phyloP scores from a whole-genome alignment of 2,888 invertebrate genomes.

The Trichopoda pennipes region DNA sequence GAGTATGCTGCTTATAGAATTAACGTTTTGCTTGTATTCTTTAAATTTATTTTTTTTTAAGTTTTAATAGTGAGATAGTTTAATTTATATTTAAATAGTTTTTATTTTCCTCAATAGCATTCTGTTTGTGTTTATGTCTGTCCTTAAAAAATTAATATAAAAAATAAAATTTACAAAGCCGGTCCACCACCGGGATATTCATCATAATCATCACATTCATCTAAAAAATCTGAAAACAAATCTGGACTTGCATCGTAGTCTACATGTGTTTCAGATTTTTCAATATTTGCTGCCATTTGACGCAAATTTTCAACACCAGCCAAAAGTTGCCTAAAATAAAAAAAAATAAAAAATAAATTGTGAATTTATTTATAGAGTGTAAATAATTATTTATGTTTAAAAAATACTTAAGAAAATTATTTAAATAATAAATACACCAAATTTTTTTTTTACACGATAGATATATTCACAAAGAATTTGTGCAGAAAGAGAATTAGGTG shows the following conservation, averaged over 20 bases:
- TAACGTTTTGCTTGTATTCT: conserved; percentile 45
- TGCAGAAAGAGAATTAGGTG: no score
- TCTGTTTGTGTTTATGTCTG: conserved; percentile 37
- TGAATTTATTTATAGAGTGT: no score
- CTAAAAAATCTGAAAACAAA: conserved; percentile 75
- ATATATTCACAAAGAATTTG: no score
- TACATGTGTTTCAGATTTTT: conserved; percentile 81
- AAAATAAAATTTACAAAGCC: conserved; percentile 73
- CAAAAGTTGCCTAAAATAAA: conserved; percentile 83
- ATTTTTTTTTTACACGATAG: no score
- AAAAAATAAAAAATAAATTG: no score
- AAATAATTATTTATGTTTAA: no score
- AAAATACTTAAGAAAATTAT: no score
- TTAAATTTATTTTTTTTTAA: conserved; percentile 42
- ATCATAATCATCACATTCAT: conserved; percentile 75
- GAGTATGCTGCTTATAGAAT: conserved; percentile 48
- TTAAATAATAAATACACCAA: no score
- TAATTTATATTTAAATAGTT: conserved; percentile 43
- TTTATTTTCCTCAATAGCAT: conserved; percentile 68
- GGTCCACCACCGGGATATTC: conserved; percentile 75
- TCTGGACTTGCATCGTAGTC: conserved; percentile 75
- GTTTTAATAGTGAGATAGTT: conserved; percentile 62
- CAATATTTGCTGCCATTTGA: conserved; percentile 84
- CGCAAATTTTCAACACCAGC: conserved; percentile 86
- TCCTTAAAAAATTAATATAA: conserved; percentile 47